phyloP scores from a whole-genome alignment of 1,140 invertebrate species.

The Lepidurus packardi region DNA sequence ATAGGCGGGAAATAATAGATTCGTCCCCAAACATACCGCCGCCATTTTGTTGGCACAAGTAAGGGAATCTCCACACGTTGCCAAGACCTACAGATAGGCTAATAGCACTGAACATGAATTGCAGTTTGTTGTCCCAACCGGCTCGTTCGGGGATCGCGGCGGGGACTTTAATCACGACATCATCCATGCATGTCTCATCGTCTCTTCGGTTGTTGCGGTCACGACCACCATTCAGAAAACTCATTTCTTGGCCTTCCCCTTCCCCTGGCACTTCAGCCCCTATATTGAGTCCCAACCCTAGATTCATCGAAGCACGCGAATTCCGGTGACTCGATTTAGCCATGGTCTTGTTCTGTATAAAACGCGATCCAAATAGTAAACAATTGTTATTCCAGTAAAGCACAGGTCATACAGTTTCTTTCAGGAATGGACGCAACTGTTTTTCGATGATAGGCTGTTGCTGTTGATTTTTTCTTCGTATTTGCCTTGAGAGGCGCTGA shows the following conservation, averaged over 20 bases:
- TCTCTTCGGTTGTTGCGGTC: slow-evolving; percentile 10
- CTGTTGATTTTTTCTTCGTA: background rate
- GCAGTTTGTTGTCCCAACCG: slow-evolving; percentile 58
- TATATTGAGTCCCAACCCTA: background rate
- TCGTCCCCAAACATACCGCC: slow-evolving; percentile 62
- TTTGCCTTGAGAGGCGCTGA: background rate
- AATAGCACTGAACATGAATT: slow-evolving; percentile 85
- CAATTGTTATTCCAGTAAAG: too few species aligned
- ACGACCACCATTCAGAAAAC: slow-evolving; percentile 31
- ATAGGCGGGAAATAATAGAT: background rate
- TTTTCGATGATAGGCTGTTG: background rate
- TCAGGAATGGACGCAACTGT: too few species aligned
- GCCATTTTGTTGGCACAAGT: slow-evolving; percentile 88
- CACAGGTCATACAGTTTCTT: too few species aligned
- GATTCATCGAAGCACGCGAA: background rate
- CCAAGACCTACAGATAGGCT: slow-evolving; percentile 85
- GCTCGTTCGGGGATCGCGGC: slow-evolving; percentile 39
- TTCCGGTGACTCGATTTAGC: background rate
- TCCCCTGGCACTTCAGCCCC: background rate
- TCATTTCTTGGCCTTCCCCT: background rate
- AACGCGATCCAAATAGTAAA: background rate
- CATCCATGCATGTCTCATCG: background rate
- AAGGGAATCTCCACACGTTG: slow-evolving; percentile 93
- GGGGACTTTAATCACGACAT: slow-evolving; percentile 39
- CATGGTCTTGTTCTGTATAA: background rate